A percentile compares a stretch with the other conserved stretches of the same genome.
Evolutionary conservation across 2,113 vertebrate species (phyloP).

Genomic region (Uria aalge): DNA sequence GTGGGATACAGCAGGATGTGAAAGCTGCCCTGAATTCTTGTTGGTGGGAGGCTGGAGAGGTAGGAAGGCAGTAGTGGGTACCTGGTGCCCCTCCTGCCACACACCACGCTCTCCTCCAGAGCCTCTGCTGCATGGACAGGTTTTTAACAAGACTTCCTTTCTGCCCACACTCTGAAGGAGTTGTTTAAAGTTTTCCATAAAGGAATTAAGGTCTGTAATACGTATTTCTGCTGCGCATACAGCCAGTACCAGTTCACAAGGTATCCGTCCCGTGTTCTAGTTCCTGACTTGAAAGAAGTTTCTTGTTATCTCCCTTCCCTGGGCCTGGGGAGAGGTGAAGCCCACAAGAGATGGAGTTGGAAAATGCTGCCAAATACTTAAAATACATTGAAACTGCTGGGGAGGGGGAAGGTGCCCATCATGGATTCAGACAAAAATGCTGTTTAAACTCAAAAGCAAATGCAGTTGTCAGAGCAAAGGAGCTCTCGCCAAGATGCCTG

Average conservation of each 20-base stretch:
- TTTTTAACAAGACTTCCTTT: not conserved
- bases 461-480: not conserved
- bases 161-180: not conserved
- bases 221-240: not conserved
- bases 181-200: not conserved
- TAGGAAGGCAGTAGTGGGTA: not conserved
- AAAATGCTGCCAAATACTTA: not conserved
- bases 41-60: not conserved
- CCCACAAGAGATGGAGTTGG: not conserved
- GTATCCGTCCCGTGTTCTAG: not conserved
- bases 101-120: rapidly evolving
- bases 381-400: not conserved
- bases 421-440: not conserved
- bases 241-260: not conserved
- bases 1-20: not conserved
- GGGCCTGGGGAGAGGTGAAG: not conserved
- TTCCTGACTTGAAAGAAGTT: not conserved
- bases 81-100: not conserved
- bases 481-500: not conserved
- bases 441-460: not conserved
- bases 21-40: rapidly evolving
- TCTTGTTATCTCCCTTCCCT: not conserved
- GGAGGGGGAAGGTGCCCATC: rapidly evolving
- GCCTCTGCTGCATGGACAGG: no score
- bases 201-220: not conserved